Evolutionary conservation across 2,888 invertebrate species (phyloP).

Genomic region (Omphaloscelis lunosa): DNA sequence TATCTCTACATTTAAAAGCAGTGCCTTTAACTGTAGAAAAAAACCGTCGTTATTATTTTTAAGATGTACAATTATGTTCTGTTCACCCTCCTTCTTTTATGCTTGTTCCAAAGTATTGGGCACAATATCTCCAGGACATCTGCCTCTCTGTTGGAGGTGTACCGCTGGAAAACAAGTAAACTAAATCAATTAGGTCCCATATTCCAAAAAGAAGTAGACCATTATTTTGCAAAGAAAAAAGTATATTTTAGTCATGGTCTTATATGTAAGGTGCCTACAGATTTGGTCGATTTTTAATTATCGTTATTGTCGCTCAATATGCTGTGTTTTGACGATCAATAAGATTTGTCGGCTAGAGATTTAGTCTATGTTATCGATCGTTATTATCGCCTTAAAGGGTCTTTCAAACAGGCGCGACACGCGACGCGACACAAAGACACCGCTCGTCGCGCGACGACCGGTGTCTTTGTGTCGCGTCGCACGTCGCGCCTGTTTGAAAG

Average conservation of each 20-base stretch:
- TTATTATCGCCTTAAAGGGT: not conserved
- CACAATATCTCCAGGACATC: conserved; percentile 37
- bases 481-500: no score
- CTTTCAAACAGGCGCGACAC: no score
- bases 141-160: conserved; percentile 37
- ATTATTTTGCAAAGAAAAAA: no score
- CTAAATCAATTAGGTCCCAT: no score
- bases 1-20: conserved; percentile 4
- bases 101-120: conserved; percentile 13
- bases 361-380: not conserved
- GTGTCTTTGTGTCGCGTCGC: no score
- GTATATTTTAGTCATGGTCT: no score
- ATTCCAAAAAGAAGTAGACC: no score
- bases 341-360: not conserved
- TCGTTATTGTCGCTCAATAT: not conserved
- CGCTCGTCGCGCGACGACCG: no score
- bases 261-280: no score
- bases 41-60: conserved; percentile 28
- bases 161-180: conserved; percentile 49
- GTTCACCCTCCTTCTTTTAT: not conserved
- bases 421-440: no score
- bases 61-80: conserved; percentile 2
- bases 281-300: not conserved
- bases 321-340: not conserved
- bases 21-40: no score